Evolutionary conservation across 2,113 vertebrate species (phyloP).

Genomic region (Petrocephalus zakoni): DNA sequence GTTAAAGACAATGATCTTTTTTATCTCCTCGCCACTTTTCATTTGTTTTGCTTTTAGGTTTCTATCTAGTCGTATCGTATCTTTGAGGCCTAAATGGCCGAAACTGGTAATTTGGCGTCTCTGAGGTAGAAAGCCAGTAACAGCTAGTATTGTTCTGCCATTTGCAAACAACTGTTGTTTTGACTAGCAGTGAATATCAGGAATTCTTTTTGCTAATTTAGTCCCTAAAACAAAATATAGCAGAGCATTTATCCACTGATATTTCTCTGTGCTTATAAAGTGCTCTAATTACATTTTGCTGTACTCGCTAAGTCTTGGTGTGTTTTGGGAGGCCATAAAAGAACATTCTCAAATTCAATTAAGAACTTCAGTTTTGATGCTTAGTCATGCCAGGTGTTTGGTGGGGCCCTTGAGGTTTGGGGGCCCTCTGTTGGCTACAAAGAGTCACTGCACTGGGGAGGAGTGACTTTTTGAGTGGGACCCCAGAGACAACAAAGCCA

Average conservation of each 20-base stretch:
- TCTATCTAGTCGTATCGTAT: neutral
- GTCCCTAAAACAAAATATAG: neutral
- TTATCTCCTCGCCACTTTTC: neutral
- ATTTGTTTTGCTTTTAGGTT: neutral
- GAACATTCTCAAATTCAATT: neutral
- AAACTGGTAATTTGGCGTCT: neutral
- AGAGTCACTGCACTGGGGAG: neutral
- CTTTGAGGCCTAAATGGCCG: neutral
- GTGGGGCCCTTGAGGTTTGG: neutral
- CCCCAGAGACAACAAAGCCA: neutral
- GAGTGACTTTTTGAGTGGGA: neutral
- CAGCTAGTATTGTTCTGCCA: neutral
- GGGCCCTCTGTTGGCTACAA: neutral
- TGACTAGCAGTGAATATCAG: neutral
- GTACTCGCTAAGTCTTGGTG: neutral
- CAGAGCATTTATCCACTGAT: neutral
- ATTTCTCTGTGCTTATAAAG: neutral
- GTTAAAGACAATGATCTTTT: conserved; percentile 8
- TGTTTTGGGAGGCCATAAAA: neutral
- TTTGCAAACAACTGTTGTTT: neutral
- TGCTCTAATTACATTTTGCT: neutral
- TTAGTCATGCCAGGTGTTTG: neutral
- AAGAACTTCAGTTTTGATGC: neutral
- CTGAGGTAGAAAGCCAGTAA: neutral
- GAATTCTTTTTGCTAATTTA: neutral